Evolutionary conservation across 1,140 invertebrate species (phyloP), one percentile per base, ranked within the genome.

Genomic region (Brachionus plicatilis): DNA sequence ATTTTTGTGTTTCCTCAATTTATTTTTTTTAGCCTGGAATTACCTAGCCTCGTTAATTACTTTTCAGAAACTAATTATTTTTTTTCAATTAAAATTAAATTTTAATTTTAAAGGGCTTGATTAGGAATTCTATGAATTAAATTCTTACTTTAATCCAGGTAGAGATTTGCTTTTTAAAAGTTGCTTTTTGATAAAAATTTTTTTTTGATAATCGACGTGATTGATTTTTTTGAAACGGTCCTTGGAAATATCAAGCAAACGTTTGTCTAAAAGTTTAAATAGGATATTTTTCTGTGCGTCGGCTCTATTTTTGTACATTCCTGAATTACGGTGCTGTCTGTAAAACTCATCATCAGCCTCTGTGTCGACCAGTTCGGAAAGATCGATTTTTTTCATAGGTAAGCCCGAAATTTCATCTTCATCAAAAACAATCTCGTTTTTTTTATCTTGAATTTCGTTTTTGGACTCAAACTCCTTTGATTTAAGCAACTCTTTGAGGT

Each of bases 291-390:
- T 76, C 43, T 76, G 43, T 50, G 72, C 72, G 53, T 76, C 72
- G 20, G 72, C 72, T 76, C 33, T 76, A 76, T 76, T 76, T 76
- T 76, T 76, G 27, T 76, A 76, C 72, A 76, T 76, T 37, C 72
- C 72, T 27, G 72, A 76, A 76, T 76, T 76, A 27, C 72, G 27
- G 43, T 76, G 72, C 27, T 76, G 43, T 50, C 72, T 47, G 24
- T 76, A 76, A 24, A 76, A 76, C 33, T 76, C 72, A 27, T 45
- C 72, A 24, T 76, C 72, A 3, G 72, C 72, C 12, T 76, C 72
- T 8, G 72, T 24, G 43, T 76, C 72, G 14, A 27, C 24, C 17
- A 50, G 47, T 12, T 76, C 72, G 45, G 43, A 50, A 20, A 76
- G 47, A 27, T 76, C 72, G n/a, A 76, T 76, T 29, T 76, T 17